Base-by-base conservation (phyloP, 2,888 invertebrate genomes). In the Tridacna gigas region DNA sequence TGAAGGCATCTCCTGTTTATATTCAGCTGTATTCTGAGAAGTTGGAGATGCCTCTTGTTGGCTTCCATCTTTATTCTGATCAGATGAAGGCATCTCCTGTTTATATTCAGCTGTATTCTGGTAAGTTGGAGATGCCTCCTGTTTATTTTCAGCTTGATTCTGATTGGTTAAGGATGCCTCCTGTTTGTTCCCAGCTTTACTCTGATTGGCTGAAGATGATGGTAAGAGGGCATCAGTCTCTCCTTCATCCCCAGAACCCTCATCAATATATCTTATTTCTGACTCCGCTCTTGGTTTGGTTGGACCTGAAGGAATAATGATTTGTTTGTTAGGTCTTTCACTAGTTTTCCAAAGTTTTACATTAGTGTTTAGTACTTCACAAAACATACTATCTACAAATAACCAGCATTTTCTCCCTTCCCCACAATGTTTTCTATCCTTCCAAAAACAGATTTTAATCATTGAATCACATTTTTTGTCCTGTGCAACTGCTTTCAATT, bases 231-330 rank as follows among this genome's bases (percentile, higher is more conserved):
- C 79, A 47, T 79, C 85, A 7, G 83, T 83, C 26, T 89, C 90
- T 13, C 77, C 37, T 26, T 89, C 90, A 15, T 91, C 91, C 15
- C 90, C 90, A 7, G 89, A 85, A 20, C 89, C 90, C 71, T 92
- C 92, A 78, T 92, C 92, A 22, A 92, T 92, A 82, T 88, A 91
- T 47, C 86, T 88, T 25, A 91, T 91, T 71, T 88, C 89, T 63
- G 71, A 71, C 51, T 71, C 71, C 51, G 71, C 71, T 51, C 71
- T 48, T 12, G 71, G 71, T 22, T 71, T 71, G 28, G 48, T 71
- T 51, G 71, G 71, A 26, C 51, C 71, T 71, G 25, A 48, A 69
- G n/a, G 7, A n/a, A 45, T 45, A 69, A n/a, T 22, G 2, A 9
- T 13, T 25, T 20, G 67, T 63, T n/a, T 13, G 63, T n/a, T 37